Evolutionary conservation across 2,797 vertebrate species (phyloP), one percentile per base, ranked within the genome.

Genomic region (Gallinago solitaria): DNA sequence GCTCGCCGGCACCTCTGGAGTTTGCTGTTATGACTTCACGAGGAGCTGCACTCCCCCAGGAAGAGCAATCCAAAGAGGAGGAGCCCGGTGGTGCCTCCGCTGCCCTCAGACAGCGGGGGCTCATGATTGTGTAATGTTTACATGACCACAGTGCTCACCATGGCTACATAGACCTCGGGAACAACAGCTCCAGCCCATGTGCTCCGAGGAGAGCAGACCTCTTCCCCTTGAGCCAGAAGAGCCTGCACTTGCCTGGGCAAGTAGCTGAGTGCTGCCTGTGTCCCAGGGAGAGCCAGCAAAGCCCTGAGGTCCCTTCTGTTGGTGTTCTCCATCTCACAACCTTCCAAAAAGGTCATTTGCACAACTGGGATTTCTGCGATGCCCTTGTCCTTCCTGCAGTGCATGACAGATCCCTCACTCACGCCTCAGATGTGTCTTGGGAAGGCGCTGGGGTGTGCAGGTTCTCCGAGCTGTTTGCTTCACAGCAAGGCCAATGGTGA

Each of bases 81-180:
- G 93, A 96, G 95, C 24, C 54, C 67, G 0, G n/a, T 70, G 92
- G 86, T 94, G 83, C 74, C 73, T 96, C 32, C 2, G 3, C 83
- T 95, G 93, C 96, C 95, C 94, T 93, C 91, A 47, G 80, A 76
- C 94, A 95, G 90, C 19, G 0, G 91, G 91, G 93, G 91, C 93
- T 95, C 17, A 0, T 30, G 70, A 41, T 94, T 96, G 93, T 88
- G 95, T 87, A 97, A 95, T 96, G 93, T 97, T 97, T 97, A 95
- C 83, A 82, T 37, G 90, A 97, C 93, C 94, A 94, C 94, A 95
- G 91, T 89, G 35, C 93, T 97, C 94, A 89, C 96, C 95, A 97
- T 96, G 94, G 94, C 94, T 95, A 96, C 96, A 10, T 5, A 87
- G 90, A 74, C 53, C 76, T 95, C n/a, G 1, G 73, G 85, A 93